A percentile compares a stretch with the other conserved stretches of the same genome.
These are phyloP conservation scores for Trachelus troglodyta DNA, from an alignment of 2,888 invertebrate species.

Conservation along the genomic window DNA sequence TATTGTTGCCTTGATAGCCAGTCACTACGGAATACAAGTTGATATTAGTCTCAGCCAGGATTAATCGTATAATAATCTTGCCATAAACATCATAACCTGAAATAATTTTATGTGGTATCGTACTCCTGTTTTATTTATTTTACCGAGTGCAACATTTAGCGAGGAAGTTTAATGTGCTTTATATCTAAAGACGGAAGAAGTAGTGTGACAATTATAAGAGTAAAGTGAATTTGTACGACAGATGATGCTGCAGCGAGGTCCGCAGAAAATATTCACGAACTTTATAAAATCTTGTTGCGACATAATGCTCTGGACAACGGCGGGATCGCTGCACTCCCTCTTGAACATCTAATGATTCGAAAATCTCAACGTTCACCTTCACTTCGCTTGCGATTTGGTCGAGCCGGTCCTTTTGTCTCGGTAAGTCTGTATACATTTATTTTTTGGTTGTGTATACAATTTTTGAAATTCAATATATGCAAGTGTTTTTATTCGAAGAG, in stretches of 20 bases:
- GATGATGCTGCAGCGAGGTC: conserved; percentile 13
- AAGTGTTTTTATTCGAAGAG: not conserved
- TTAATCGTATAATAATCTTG: not conserved
- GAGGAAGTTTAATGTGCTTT: not conserved
- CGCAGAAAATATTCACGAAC: conserved; percentile 43
- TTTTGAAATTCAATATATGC: not conserved
- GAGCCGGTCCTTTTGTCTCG: conserved; percentile 43
- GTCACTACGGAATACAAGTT: no score
- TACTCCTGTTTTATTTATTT: not conserved
- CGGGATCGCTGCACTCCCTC: conserved; percentile 29
- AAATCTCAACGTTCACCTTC: conserved; percentile 58
- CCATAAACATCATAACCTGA: not conserved
- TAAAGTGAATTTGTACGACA: not conserved
- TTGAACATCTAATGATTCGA: conserved; percentile 54
- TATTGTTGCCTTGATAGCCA: not conserved
- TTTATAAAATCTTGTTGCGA: conserved; percentile 46
- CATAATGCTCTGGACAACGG: conserved; percentile 39
- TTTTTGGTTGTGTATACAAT: not conserved
- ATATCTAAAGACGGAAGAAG: not conserved
- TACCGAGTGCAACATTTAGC: not conserved
- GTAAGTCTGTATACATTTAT: not conserved
- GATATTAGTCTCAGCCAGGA: not conserved
- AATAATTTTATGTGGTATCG: not conserved
- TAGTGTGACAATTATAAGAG: no score
- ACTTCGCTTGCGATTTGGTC: conserved; percentile 56